Conservation (phyloP, 2,888 invertebrate species). For the Hedychridium roseum region DNA sequence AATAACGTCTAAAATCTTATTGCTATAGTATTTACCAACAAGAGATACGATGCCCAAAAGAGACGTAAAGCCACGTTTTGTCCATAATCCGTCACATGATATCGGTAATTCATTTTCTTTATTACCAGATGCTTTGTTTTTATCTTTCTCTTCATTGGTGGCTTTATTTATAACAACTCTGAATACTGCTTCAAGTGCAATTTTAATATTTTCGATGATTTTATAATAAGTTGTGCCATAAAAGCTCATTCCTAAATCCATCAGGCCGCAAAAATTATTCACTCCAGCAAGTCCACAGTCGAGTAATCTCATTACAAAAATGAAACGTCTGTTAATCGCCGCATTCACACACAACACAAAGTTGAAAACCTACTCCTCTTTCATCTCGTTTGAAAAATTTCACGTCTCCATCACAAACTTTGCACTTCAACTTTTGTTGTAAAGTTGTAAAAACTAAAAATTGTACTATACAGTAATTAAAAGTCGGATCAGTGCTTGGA, state of each 20-base stretch:
- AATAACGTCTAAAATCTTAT: conserved; percentile 30
- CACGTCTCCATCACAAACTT: conserved; percentile 27
- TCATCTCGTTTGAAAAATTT: conserved; percentile 26
- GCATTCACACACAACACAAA: conserved; percentile 29
- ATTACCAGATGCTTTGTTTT: conserved; percentile 21
- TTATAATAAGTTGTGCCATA: conserved; percentile 17
- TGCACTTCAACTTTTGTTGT: conserved; percentile 23
- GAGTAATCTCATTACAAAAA: conserved; percentile 37
- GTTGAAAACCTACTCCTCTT: conserved; percentile 34
- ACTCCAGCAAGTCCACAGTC: conserved; percentile 34
- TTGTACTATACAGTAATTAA: conserved; percentile 10
- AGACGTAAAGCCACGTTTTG: conserved; percentile 28
- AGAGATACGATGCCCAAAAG: conserved; percentile 27
- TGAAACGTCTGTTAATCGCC: conserved; percentile 30
- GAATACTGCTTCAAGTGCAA: conserved; percentile 15
- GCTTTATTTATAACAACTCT: conserved; percentile 17
- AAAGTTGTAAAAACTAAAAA: conserved; percentile 25
- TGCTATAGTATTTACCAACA: conserved; percentile 32
- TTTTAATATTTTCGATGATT: conserved; percentile 14
- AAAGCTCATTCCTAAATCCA: conserved; percentile 16
- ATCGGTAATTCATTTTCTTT: conserved; percentile 19
- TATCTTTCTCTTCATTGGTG: conserved; percentile 26
- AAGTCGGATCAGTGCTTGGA: conserved; percentile 12
- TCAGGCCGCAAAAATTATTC: conserved; percentile 21
- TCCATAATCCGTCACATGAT: conserved; percentile 26